These are phyloP conservation scores for Nicator chloris DNA, from an alignment of 2,113 vertebrate species.

Conservation along the genomic window DNA sequence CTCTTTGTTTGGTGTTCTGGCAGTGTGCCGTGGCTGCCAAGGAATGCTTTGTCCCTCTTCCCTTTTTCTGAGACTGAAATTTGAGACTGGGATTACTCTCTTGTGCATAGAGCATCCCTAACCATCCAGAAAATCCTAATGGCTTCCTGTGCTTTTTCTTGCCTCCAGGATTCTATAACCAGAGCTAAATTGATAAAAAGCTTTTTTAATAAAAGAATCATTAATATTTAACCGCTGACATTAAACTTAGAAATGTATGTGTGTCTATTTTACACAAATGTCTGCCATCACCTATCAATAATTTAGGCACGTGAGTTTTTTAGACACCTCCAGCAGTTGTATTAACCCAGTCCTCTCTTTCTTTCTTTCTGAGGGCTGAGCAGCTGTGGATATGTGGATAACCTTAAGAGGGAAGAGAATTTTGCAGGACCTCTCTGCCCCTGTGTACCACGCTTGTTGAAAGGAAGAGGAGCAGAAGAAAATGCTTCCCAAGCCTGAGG, in stretches of 20 bases:
- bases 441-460: fast-evolving
- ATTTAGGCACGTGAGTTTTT: background rate
- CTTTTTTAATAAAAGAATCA: background rate
- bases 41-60: background rate
- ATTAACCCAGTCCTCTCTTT: background rate
- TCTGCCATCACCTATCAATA: background rate
- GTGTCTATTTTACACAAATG: background rate
- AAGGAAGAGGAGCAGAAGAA: background rate
- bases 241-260: background rate
- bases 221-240: background rate
- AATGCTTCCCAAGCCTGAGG: background rate
- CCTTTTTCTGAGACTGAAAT: background rate
- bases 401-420: background rate
- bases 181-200: background rate
- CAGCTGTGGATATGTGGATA: background rate
- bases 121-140: background rate
- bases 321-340: background rate
- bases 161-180: background rate
- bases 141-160: background rate
- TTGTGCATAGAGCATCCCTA: background rate
- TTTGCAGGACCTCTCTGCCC: fast-evolving
- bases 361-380: background rate
- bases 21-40: background rate
- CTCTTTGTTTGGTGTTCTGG: background rate
- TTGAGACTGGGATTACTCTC: background rate